Evolutionary conservation across 1,140 invertebrate species (phyloP).

Genomic region (Meteorus sp.): DNA sequence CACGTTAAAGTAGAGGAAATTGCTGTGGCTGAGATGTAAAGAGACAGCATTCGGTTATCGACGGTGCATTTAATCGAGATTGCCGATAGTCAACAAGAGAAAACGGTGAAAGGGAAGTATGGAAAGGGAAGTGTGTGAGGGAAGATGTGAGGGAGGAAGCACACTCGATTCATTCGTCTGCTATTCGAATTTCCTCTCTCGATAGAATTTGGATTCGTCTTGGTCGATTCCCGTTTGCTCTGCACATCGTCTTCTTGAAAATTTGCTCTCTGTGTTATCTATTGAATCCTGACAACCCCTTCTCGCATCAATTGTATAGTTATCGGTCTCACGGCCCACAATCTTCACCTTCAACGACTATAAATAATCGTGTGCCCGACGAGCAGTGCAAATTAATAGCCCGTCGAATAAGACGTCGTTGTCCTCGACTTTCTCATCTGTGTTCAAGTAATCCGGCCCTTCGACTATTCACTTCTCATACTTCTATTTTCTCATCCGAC

Average conservation of each 20-base stretch:
- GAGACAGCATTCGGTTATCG: constrained; percentile 19
- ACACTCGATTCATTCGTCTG: constrained; percentile 25
- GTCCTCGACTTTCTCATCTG: constrained; percentile 31
- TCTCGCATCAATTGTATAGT: background rate
- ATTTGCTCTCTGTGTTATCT: constrained; percentile 1
- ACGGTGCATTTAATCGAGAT: constrained; percentile 25
- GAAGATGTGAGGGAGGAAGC: too few relatives aligned
- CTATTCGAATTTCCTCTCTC: too few relatives aligned
- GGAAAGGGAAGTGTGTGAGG: too few relatives aligned
- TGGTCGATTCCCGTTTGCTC: too few relatives aligned
- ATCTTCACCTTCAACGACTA: constrained; percentile 16
- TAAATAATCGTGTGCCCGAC: constrained; percentile 28
- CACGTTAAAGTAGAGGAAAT: background rate
- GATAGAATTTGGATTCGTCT: too few relatives aligned
- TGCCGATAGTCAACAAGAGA: constrained; percentile 21
- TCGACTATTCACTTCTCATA: too few relatives aligned
- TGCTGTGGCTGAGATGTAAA: background rate
- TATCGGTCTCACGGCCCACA: background rate
- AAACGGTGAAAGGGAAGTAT: too few relatives aligned
- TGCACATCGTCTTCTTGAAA: background rate
- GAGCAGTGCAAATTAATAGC: constrained; percentile 31
- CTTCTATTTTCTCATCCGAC: background rate
- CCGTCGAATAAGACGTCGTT: constrained; percentile 30
- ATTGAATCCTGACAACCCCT: background rate
- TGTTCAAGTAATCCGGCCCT: too few relatives aligned